Evolutionary conservation across 2,888 invertebrate genomes (phyloP).

Genomic region (Smittia sp.): DNA sequence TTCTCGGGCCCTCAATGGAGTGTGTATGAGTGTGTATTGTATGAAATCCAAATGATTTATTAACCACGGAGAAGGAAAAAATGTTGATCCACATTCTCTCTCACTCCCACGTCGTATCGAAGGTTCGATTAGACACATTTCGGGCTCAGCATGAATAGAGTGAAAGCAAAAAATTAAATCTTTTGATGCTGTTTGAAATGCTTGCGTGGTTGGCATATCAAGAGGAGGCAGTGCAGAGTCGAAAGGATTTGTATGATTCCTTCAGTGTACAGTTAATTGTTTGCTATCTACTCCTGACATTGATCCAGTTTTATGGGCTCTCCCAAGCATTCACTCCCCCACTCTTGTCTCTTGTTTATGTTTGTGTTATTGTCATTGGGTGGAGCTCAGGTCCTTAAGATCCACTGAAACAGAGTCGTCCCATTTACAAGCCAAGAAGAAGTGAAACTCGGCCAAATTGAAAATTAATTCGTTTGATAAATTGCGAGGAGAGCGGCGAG

Average conservation of each 20-base stretch:
- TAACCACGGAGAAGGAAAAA: conserved; percentile 32
- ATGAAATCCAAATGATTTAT: conserved; percentile 39
- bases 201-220: too few relatives aligned
- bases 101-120: neutral
- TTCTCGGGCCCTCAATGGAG: conserved; percentile 5
- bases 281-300: conserved; percentile 15
- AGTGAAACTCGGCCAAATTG: neutral
- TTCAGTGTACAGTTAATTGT: neutral
- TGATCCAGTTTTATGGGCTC: neutral
- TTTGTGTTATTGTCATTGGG: neutral
- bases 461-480: conserved; percentile 11
- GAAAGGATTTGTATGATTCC: neutral
- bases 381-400: neutral
- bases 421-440: neutral
- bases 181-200: neutral
- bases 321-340: neutral
- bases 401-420: too few relatives aligned
- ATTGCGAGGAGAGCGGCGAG: neutral
- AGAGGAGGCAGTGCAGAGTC: neutral
- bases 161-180: conserved; percentile 1
- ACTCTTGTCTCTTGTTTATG: neutral
- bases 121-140: conserved; percentile 27
- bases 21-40: conserved; percentile 21
- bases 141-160: neutral
- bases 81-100: conserved; percentile 23